phyloP scores from a whole-genome alignment of 2,113 vertebrate genomes.

The Hirundichthys speculiger region DNA sequence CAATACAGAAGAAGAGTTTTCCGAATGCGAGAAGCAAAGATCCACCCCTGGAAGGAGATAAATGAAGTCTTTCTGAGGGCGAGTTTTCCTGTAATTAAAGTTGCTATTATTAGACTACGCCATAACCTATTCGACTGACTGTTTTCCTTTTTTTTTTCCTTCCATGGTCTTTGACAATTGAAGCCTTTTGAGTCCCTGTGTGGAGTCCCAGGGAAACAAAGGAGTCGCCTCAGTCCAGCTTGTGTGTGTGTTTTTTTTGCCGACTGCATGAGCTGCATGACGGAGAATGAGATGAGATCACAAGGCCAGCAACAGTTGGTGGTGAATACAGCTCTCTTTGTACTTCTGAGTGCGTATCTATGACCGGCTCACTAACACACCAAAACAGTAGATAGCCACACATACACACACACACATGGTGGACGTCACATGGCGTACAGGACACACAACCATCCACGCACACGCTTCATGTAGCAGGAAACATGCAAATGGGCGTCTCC shows the following conservation, averaged over 20 bases:
- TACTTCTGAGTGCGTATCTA: conserved; percentile 40
- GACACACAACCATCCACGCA: conserved; percentile 24
- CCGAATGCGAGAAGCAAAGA: no score
- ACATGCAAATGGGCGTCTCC: conserved; percentile 24
- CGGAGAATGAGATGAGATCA: conserved; percentile 45
- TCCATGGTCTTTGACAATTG: background rate
- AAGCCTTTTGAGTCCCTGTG: background rate
- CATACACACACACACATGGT: conserved; percentile 16
- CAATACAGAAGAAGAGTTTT: no score
- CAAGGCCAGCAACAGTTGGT: conserved; percentile 48
- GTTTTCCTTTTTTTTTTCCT: background rate
- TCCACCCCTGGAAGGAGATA: no score
- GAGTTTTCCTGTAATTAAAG: no score
- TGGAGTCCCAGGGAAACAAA: background rate
- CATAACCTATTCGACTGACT: no score
- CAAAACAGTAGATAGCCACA: no score
- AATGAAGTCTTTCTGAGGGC: no score
- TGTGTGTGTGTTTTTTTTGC: conserved; percentile 6
- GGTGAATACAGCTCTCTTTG: conserved; percentile 61
- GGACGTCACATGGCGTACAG: no score
- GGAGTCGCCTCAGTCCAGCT: background rate
- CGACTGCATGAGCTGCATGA: conserved; percentile 34
- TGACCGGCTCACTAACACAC: conserved; percentile 51
- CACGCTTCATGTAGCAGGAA: conserved; percentile 26
- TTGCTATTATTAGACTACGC: no score